Conservation (phyloP, 2,113 vertebrate genomes). For the Platichthys flesus region DNA sequence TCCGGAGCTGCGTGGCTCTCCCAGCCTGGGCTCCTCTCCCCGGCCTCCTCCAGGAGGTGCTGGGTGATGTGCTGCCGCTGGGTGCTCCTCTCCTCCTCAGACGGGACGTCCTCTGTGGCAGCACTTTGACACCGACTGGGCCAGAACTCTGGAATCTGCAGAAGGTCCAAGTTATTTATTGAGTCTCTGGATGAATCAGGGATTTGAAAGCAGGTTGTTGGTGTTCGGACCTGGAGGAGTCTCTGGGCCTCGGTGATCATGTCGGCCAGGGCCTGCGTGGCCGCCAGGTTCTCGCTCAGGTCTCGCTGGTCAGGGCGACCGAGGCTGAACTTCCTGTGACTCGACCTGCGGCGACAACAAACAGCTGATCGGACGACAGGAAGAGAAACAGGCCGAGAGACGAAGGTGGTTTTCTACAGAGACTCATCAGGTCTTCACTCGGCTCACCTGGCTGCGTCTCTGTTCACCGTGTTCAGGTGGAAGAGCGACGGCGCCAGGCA, state of each 20-base stretch:
- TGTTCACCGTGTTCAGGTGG: slow-evolving; percentile 86
- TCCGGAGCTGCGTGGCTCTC: slow-evolving; percentile 69
- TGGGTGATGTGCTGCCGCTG: slow-evolving; percentile 71
- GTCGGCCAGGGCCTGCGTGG: slow-evolving; percentile 87
- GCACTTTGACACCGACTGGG: slow-evolving; percentile 37
- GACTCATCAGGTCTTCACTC: too few relatives aligned
- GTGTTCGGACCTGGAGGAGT: slow-evolving; percentile 86
- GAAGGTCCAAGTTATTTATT: not conserved
- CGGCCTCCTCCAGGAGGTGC: slow-evolving; percentile 73
- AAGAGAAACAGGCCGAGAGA: too few relatives aligned
- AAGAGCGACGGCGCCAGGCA: slow-evolving; percentile 91
- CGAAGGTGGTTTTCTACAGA: too few relatives aligned
- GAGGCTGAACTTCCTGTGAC: slow-evolving; percentile 87
- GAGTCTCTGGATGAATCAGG: not conserved
- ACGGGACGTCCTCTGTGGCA: slow-evolving; percentile 9
- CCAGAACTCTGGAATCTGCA: slow-evolving; percentile 81
- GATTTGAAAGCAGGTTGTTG: not conserved
- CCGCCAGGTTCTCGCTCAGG: slow-evolving; percentile 89
- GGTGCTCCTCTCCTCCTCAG: slow-evolving; percentile 33
- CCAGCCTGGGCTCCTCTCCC: slow-evolving; percentile 77
- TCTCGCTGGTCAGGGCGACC: slow-evolving; percentile 89
- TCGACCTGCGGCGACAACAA: slow-evolving; percentile 67
- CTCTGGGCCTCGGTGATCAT: slow-evolving; percentile 86
- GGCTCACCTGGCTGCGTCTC: slow-evolving; percentile 80
- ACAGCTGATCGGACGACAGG: not conserved